phyloP scores from a whole-genome alignment of 1,140 invertebrate genomes.

The Drosophila ironensis region DNA sequence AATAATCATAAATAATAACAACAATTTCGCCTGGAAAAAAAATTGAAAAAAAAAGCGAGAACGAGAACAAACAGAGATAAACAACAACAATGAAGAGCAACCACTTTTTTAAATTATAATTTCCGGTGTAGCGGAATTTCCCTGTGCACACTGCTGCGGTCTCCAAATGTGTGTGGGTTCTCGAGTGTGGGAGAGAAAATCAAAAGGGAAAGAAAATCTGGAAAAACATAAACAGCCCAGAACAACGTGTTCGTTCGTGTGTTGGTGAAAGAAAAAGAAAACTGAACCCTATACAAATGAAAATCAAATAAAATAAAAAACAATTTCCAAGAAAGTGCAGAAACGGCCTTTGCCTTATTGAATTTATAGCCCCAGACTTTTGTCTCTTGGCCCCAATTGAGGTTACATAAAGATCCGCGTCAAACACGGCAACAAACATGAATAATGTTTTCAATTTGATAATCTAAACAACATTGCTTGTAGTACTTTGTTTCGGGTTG shows the following conservation, averaged over 20 bases:
- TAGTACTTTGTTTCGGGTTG: too few species aligned
- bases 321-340: constrained; percentile 10
- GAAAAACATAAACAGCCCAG: constrained; percentile 64
- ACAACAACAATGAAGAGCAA: constrained; percentile 36
- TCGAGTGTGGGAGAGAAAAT: constrained; percentile 30
- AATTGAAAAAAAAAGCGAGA: not conserved
- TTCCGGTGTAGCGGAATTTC: constrained; percentile 75
- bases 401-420: constrained; percentile 45
- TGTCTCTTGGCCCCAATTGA: constrained; percentile 37
- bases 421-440: constrained; percentile 10
- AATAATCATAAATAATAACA: constrained; percentile 48
- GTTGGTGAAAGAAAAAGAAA: constrained; percentile 3
- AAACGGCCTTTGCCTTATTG: constrained; percentile 46
- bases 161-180: constrained; percentile 5
- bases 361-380: constrained; percentile 43
- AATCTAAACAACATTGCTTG: too few species aligned
- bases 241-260: constrained; percentile 27
- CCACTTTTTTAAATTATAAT: constrained; percentile 74
- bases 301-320: constrained; percentile 27
- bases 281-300: constrained; percentile 20
- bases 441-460: too few species aligned
- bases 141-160: constrained; percentile 40
- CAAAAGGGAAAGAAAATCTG: constrained; percentile 30
- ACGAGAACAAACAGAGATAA: not conserved
- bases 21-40: constrained; percentile 40